These are phyloP conservation scores for Girardinichthys multiradiatus DNA, from an alignment of 2,113 vertebrate genomes.

Conservation along the genomic window DNA sequence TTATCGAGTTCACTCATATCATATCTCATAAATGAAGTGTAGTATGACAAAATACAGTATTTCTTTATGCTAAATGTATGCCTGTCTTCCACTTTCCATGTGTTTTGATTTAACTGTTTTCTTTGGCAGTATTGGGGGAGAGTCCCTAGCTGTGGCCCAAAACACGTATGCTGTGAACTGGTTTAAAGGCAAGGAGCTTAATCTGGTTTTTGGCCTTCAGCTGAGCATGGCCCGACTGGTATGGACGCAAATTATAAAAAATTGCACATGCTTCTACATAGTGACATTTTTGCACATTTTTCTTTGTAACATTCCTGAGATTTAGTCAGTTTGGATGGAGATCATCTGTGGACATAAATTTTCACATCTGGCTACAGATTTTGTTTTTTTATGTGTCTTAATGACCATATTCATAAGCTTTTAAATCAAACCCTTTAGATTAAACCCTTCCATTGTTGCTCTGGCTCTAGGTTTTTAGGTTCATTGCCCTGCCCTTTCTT, in stretches of 20 bases:
- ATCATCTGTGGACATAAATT: not conserved
- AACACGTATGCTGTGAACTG: conserved; percentile 97
- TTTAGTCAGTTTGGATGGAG: not conserved
- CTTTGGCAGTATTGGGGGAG: conserved; percentile 89
- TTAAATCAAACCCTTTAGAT: too few relatives aligned
- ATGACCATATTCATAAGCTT: too few relatives aligned
- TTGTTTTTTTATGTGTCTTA: too few relatives aligned
- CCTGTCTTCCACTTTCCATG: not conserved
- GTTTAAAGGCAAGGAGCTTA: conserved; percentile 98
- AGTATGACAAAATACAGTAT: not conserved
- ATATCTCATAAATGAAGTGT: not conserved
- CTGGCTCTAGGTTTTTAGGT: too few relatives aligned
- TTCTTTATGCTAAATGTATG: not conserved
- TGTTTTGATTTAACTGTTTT: not conserved
- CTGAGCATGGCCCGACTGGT: conserved; percentile 98
- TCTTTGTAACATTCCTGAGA: not conserved
- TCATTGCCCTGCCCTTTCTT: too few relatives aligned
- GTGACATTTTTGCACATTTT: not conserved
- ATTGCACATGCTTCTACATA: not conserved
- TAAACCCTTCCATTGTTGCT: too few relatives aligned
- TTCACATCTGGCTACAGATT: not conserved
- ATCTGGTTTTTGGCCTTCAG: conserved; percentile 96
- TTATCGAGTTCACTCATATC: not conserved
- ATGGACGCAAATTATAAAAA: conserved; percentile 53
- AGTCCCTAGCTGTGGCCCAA: conserved; percentile 97